phyloP scores from a whole-genome alignment of 2,888 invertebrate species.

The Xylocampa areola region DNA sequence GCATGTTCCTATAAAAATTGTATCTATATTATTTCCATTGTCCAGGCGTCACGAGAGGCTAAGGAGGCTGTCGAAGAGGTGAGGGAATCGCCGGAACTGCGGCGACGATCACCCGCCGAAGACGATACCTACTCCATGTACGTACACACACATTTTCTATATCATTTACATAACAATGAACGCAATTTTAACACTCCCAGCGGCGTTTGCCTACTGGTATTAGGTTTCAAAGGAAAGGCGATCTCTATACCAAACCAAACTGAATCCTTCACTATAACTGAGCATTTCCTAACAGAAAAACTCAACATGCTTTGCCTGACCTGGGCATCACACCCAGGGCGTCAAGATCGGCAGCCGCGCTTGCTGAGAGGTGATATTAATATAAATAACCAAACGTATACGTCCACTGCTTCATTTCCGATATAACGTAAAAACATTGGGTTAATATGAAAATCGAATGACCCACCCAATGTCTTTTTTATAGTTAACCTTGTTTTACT shows the following conservation, averaged over 20 bases:
- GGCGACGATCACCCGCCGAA: slow-evolving; percentile 76
- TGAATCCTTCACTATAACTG: slow-evolving; percentile 36
- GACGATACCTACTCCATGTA: slow-evolving; percentile 76
- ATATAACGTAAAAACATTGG: too few species aligned
- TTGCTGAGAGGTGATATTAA: slow-evolving; percentile 52
- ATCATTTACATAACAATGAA: not conserved
- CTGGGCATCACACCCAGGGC: slow-evolving; percentile 47
- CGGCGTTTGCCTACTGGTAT: too few species aligned
- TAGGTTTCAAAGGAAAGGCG: slow-evolving; percentile 12
- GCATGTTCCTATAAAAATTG: too few species aligned
- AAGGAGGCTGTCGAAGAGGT: slow-evolving; percentile 73
- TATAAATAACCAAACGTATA: slow-evolving; percentile 22
- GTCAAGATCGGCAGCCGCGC: slow-evolving; percentile 46
- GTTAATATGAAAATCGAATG: too few species aligned
- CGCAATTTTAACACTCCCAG: not conserved
- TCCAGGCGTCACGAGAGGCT: slow-evolving; percentile 77
- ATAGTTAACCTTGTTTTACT: too few species aligned
- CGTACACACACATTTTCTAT: slow-evolving; percentile 38
- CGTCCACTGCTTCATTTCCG: not conserved
- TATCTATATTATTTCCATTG: not conserved
- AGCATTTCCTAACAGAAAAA: slow-evolving; percentile 55
- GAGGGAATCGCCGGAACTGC: slow-evolving; percentile 69
- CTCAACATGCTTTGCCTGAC: slow-evolving; percentile 45
- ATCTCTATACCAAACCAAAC: not conserved
- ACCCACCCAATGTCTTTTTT: too few species aligned